phyloP scores from a whole-genome alignment of 2,888 invertebrate genomes.

The Limnephilus lunatus region DNA sequence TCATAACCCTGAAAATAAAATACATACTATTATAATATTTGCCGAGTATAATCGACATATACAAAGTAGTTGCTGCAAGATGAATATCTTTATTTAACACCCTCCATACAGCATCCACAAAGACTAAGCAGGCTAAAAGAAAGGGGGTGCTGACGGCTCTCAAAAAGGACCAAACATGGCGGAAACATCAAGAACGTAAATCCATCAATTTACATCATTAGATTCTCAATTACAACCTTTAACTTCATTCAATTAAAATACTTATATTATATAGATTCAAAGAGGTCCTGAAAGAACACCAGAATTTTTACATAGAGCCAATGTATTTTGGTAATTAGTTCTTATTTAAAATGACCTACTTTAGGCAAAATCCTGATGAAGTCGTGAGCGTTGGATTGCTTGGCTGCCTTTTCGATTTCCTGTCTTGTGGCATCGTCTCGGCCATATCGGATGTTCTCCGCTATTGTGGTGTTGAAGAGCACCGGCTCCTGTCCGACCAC shows the following conservation, averaged over 20 bases:
- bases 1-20: conserved; percentile 80
- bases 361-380: conserved; percentile 86
- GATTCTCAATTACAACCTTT: too few species aligned
- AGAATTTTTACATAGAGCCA: background rate
- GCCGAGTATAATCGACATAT: too few species aligned
- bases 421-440: conserved; percentile 80
- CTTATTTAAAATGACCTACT: conserved; percentile 70
- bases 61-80: background rate
- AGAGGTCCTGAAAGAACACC: background rate
- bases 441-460: conserved; percentile 92
- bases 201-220: too few species aligned
- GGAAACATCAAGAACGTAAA: too few species aligned
- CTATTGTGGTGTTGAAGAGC: conserved; percentile 89
- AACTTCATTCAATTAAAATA: too few species aligned
- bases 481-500: conserved; percentile 95
- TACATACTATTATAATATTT: background rate
- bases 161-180: too few species aligned
- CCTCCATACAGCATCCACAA: background rate
- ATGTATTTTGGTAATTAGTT: background rate
- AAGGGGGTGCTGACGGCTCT: too few species aligned
- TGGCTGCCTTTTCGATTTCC: conserved; percentile 84
- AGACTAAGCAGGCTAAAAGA: background rate
- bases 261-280: background rate
- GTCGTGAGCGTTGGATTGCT: conserved; percentile 86
- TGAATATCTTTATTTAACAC: background rate